Evolutionary conservation across 92 coral and sea anemone species (phyloP).

Genomic region (Epizoanthus stellaris): DNA sequence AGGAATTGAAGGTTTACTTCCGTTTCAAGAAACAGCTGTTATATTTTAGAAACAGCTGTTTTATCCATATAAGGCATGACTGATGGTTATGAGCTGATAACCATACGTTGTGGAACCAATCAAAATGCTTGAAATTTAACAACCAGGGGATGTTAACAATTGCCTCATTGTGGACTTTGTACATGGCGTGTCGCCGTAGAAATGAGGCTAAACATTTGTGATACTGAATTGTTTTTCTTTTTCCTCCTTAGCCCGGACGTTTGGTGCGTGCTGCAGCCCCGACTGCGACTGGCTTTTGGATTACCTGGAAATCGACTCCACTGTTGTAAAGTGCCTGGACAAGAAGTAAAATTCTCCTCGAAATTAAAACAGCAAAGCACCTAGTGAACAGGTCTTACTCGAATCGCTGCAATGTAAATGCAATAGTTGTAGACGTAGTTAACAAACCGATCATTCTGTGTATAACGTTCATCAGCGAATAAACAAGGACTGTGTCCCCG

Average conservation of each 20-base stretch:
- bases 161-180: too few relatives aligned
- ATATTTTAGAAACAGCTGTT: too few relatives aligned
- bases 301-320: conserved; percentile 82
- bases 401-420: conserved; percentile 20
- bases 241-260: conserved; percentile 8
- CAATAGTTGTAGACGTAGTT: neutral
- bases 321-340: conserved; percentile 86
- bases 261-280: conserved; percentile 88
- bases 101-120: too few relatives aligned
- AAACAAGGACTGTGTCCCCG: conserved; percentile 23
- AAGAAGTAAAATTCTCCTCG: conserved; percentile 58
- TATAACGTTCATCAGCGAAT: conserved; percentile 39
- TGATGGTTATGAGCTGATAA: too few relatives aligned
- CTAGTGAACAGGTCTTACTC: conserved; percentile 19
- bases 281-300: conserved; percentile 85
- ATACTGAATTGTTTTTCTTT: neutral
- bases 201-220: too few relatives aligned
- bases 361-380: neutral
- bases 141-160: too few relatives aligned
- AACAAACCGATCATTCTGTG: conserved; percentile 15
- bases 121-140: too few relatives aligned
- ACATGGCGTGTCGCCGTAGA: too few relatives aligned
- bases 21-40: too few relatives aligned
- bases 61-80: too few relatives aligned
- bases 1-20: too few relatives aligned